Percentiles rank a stretch among this genome's conserved stretches.
Conservation (phyloP, 2,888 invertebrate genomes). For the Eremobia ochroleuca region DNA sequence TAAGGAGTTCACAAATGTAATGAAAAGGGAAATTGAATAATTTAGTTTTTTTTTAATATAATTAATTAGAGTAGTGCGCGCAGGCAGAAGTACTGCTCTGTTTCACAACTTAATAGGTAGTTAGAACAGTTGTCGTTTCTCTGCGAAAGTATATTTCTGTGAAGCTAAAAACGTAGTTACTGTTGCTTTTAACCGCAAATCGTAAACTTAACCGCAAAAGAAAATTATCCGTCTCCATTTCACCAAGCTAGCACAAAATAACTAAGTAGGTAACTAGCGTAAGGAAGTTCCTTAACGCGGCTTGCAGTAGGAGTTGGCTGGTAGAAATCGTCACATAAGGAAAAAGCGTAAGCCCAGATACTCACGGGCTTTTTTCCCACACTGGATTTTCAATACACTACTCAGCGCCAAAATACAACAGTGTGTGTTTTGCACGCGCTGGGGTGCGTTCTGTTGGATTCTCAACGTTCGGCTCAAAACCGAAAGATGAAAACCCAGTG, state of each 20-base stretch:
- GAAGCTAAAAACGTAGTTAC: neutral
- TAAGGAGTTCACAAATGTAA: neutral
- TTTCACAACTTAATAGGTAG: conserved; percentile 1
- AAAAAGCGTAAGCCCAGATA: too few species aligned
- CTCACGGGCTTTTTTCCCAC: too few species aligned
- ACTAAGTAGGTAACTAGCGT: neutral
- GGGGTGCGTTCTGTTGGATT: too few species aligned
- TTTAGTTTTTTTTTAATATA: too few species aligned
- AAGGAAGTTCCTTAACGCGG: too few species aligned
- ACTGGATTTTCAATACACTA: too few species aligned
- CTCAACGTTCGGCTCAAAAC: too few species aligned
- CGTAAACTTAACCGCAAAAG: neutral
- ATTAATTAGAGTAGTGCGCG: neutral
- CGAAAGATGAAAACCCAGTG: too few species aligned
- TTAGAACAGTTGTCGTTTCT: neutral
- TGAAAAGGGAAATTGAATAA: neutral
- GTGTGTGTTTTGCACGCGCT: too few species aligned
- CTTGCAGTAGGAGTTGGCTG: too few species aligned
- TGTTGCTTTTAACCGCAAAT: neutral
- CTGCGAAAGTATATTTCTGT: neutral
- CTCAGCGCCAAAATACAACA: too few species aligned
- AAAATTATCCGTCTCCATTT: neutral
- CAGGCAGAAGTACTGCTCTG: neutral
- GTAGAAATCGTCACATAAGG: too few species aligned
- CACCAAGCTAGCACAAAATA: neutral